These are phyloP conservation scores for Nysson spinosus DNA, from an alignment of 2,888 invertebrate species.

Conservation along the genomic window DNA sequence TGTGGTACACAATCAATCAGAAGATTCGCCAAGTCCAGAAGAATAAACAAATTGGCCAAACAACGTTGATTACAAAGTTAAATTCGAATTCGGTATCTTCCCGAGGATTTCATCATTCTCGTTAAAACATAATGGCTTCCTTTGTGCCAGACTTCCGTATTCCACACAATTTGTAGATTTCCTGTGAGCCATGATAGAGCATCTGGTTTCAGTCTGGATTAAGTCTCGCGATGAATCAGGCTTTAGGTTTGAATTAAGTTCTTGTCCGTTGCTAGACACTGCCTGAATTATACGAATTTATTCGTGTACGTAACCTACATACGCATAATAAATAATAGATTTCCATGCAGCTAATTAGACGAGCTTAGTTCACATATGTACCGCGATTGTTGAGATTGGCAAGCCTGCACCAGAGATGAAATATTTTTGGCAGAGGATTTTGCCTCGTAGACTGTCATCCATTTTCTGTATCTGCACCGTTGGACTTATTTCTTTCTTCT, in stretches of 20 bases:
- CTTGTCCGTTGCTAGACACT: not conserved
- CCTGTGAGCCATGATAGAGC: not conserved
- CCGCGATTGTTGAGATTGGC: constrained; percentile 21
- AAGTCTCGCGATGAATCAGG: not conserved
- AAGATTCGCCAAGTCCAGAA: too few relatives aligned
- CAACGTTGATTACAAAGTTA: too few relatives aligned
- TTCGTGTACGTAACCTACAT: not conserved
- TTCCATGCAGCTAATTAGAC: constrained; percentile 4
- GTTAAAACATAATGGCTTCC: too few relatives aligned
- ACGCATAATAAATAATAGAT: constrained; percentile 12
- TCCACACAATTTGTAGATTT: too few relatives aligned
- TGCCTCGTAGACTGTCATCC: constrained; percentile 27
- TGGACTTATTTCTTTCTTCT: too few relatives aligned
- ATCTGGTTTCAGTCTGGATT: not conserved
- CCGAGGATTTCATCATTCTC: too few relatives aligned
- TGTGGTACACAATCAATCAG: too few relatives aligned
- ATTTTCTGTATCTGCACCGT: constrained; percentile 17
- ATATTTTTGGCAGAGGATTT: constrained; percentile 47
- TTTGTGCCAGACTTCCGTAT: too few relatives aligned
- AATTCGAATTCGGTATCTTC: too few relatives aligned
- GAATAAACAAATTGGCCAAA: too few relatives aligned
- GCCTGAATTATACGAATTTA: not conserved
- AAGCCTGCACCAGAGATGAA: constrained; percentile 10
- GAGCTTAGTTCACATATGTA: not conserved
- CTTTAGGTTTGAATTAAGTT: not conserved